Percentiles rank a stretch among this genome's conserved stretches.
Conservation (phyloP, 1,140 invertebrate genomes). For the Manduca sexta region DNA sequence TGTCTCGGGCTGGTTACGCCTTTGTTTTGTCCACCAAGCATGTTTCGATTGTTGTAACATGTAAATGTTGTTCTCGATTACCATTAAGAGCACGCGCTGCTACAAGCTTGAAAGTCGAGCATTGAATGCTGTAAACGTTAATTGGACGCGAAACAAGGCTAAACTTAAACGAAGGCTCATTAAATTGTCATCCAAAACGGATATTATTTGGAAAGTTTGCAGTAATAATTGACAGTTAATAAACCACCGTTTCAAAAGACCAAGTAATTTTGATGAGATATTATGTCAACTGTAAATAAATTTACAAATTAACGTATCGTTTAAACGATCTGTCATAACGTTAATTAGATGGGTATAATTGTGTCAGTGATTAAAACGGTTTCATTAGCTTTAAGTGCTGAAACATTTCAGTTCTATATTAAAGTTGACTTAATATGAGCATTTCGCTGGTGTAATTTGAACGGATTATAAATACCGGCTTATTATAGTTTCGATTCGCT, state of each 20-base stretch:
- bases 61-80: constrained; percentile 30
- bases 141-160: constrained; percentile 32
- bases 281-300: constrained; percentile 2
- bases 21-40: constrained; percentile 40
- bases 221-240: constrained; percentile 1
- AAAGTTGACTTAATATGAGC: no score
- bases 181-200: constrained; percentile 20
- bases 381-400: constrained; percentile 3
- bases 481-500: no score
- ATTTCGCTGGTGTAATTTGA: no score
- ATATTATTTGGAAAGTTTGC: constrained; percentile 18
- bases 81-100: constrained; percentile 30
- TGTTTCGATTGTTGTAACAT: constrained; percentile 28
- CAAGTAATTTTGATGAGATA: constrained; percentile 2
- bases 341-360: constrained; percentile 1
- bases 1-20: constrained; percentile 16
- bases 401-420: background rate
- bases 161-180: constrained; percentile 16
- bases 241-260: background rate
- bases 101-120: constrained; percentile 30
- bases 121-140: constrained; percentile 34
- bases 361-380: background rate
- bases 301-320: background rate
- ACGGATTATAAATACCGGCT: no score
- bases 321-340: background rate